Evolutionary conservation across 2,113 vertebrate genomes (phyloP).

Genomic region (Macquaria ambigua): DNA sequence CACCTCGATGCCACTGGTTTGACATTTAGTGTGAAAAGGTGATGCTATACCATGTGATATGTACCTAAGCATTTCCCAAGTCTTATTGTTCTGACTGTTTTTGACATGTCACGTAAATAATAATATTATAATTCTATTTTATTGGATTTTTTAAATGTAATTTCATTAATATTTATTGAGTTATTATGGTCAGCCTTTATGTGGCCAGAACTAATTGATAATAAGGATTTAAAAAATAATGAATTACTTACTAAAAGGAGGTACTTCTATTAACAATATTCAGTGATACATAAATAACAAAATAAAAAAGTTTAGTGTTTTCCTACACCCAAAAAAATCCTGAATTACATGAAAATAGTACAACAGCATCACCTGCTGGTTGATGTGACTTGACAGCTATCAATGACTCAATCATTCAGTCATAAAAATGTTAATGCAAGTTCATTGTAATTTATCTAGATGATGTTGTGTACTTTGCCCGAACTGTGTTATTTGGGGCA

Average conservation of each 20-base stretch:
- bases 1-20: neutral
- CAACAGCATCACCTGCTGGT: slow-evolving; percentile 51
- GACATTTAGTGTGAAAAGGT: slow-evolving; percentile 54
- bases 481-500: neutral
- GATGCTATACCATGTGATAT: slow-evolving; percentile 8
- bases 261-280: too few species aligned
- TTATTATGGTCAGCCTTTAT: too few species aligned
- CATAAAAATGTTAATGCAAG: neutral
- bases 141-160: neutral
- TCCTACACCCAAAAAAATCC: neutral
- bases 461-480: neutral
- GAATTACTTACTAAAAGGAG: neutral
- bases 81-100: neutral
- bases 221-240: neutral
- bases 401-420: neutral
- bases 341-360: neutral
- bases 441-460: neutral
- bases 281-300: neutral
- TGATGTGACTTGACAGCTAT: neutral
- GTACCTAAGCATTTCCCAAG: neutral
- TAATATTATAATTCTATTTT: neutral
- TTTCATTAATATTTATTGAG: neutral
- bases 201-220: neutral
- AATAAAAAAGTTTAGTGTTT: neutral
- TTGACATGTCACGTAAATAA: neutral